Conservation (phyloP, 2,888 invertebrate species). For the Clostera curtula region DNA sequence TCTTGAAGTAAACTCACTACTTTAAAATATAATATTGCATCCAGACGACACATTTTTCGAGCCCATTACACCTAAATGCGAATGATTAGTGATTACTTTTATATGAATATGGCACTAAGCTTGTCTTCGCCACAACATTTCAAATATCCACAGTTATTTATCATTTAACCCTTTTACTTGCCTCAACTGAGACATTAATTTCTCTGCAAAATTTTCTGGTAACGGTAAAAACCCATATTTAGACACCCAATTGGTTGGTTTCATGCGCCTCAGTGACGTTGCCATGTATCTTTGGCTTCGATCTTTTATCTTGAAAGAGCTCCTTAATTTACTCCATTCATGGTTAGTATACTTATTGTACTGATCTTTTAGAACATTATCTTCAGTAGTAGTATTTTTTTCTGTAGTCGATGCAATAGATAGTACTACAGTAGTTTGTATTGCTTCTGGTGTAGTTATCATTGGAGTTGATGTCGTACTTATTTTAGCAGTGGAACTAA, state of each 20-base stretch:
- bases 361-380: conserved; percentile 4
- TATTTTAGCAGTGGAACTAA: no score
- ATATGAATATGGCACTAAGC: no score
- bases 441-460: no score
- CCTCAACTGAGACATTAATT: conserved; percentile 35
- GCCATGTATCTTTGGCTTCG: conserved; percentile 28
- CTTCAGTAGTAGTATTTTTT: conserved; percentile 3
- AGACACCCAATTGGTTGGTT: conserved; percentile 38
- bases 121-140: neutral
- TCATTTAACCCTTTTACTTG: conserved; percentile 17
- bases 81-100: no score
- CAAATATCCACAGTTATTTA: no score
- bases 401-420: conserved; percentile 3
- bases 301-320: conserved; percentile 11
- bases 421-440: no score
- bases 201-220: conserved; percentile 41
- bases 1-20: no score
- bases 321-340: no score
- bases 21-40: no score
- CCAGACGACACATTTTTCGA: no score
- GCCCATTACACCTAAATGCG: no score
- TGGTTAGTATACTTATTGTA: conserved; percentile 3
- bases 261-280: conserved; percentile 32
- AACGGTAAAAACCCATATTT: conserved; percentile 51
- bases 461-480: no score